Base-by-base conservation (phyloP, 2,888 invertebrate species). In the Trissolcus japonicus region DNA sequence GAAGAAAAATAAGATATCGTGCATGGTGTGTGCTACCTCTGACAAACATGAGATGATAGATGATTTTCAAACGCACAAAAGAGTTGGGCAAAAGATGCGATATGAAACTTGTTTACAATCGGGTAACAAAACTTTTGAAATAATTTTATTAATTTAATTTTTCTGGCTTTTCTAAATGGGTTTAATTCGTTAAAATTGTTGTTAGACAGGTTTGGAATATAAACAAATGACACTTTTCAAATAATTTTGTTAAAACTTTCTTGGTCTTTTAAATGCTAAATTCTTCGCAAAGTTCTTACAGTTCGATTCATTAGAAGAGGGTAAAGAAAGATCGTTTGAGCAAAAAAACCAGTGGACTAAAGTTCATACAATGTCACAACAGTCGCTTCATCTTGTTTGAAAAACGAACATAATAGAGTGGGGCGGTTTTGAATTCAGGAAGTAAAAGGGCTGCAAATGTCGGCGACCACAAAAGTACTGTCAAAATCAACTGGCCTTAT, bases 21-120 rank as follows among this genome's bases (percentile, higher is more conserved):
- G 56, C 25, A 25, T 25, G 25, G 25, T 25, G 25, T 25, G 60
- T 43, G 69, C 76, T 76, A 55, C 76, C 65, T 56, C 65, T 61
- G 55, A 69, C 76, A 65, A 65, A 65, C 61, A 50, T 76, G 65
- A 76, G 65, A 69, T 76, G 65, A 76, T 73, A 73, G 66, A 66
- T 76, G 62, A 69, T 69, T 25, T 25, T 69, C 68, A 57, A 53
- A 21, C 55, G 53, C 4, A 19, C 29, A 54, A 65, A 66, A 61
- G 43, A 29, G 66, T 55, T 66, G 60, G 25, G 19, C 40, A 59
- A 60, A 61, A 72, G 59, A 66, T 66, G 40, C 50, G 2, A 16
- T 51, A 17, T 51, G 51, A 16, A 17, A 51, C 19, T 13, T 46
- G 16, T 46, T 46, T 46, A 46, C 46, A 46, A 16, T 46, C 11